Evolutionary conservation across 2,797 vertebrate species (phyloP), one percentile per base, ranked within the genome.

Genomic region (Etheostoma perlongum): DNA sequence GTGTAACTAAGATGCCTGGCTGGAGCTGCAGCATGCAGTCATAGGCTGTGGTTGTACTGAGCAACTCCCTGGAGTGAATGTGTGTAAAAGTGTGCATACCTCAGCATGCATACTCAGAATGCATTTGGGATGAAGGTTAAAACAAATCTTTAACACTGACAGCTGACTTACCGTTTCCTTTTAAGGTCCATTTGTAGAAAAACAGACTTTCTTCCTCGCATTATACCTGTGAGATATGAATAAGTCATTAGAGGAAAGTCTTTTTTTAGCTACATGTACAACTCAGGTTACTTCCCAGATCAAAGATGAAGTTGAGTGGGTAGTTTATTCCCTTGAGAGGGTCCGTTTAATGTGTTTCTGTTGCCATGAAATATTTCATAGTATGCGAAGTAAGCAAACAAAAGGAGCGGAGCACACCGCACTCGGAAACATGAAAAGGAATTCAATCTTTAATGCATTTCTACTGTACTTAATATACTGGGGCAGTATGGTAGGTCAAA

Each of bases 181-280:
- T 90, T 83, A 88, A 82, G 44, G 66, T 78, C 82, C 77, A 90
- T 93, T 90, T 92, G 75, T 80, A 78, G 77, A 71, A 71, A 62
- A 68, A 66, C 52, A 72, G 74, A 60, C 72, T 62, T 75, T 60
- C 76, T 4, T 42, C 72, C 49, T 72, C 6, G 18, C 53, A 4
- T 83, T 19, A 79, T 67, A 78, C 88, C 84, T 83, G 67, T 14
- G 79, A 86, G 81, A 85, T 67, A 91, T 94, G 65, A 92, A 91
- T 92, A 82, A 89, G 76, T 86, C 82, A 86, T 83, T 16, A 80
- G 40, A 58, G 57, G 49, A 67, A 82, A 74, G 64, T 72, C 53
- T 84, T 85, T 69, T 77, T 72, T 82, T 81, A 16, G 71, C 76
- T 80, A 53, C 68, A 85, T 53, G 33, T 62, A 65, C 71, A 87